Base-by-base conservation (phyloP, 2,888 invertebrate genomes). In the Cheilosia soror region DNA sequence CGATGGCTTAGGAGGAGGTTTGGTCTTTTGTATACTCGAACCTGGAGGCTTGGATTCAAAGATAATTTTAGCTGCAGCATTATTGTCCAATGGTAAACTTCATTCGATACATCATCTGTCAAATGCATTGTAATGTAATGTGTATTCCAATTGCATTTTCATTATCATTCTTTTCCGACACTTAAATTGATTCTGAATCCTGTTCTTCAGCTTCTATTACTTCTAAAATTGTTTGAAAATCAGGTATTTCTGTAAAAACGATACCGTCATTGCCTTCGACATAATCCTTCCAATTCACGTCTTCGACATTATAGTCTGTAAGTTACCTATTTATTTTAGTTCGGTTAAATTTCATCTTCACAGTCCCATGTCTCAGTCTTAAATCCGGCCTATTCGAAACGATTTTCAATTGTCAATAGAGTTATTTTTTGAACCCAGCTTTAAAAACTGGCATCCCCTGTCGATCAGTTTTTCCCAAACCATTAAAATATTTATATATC, bases 251-350 rank as follows among this genome's bases (percentile, higher is more conserved):
- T 20, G 49, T 65, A 9, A 49, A 44, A 27, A 55, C 55, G 44
- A 47, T 55, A 47, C 63, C 55, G 20, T 76, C 57, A 57, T 65
- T 58, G 57, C 58, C n/a, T 44, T 76, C 29, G 9, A 66, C 37
- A 65, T 33, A 75, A 13, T 63, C 73, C 42, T 33, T 42, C 53
- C 44, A 73, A 63, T 33, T 33, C 11, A 73, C 31, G 7, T 20
- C 55, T 27, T 13, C 65, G 33, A 75, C 47, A 75, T 49, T 75
- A 31, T 53, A 72, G 31, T 72, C 33, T 27, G 2, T 37, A 11
- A 31, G 44, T 57, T 20, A 33, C 33, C 6, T 42, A 9, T 6
- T 13, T 47, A 40, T 60, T 51, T 53, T 57, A 72, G 37, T 60
- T 57, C 6, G 6, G 6, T 6, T 5, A 6, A 4, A 31, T 31